Evolutionary conservation across 2,888 invertebrate genomes (phyloP).

Genomic region (Cephonodes hylas): DNA sequence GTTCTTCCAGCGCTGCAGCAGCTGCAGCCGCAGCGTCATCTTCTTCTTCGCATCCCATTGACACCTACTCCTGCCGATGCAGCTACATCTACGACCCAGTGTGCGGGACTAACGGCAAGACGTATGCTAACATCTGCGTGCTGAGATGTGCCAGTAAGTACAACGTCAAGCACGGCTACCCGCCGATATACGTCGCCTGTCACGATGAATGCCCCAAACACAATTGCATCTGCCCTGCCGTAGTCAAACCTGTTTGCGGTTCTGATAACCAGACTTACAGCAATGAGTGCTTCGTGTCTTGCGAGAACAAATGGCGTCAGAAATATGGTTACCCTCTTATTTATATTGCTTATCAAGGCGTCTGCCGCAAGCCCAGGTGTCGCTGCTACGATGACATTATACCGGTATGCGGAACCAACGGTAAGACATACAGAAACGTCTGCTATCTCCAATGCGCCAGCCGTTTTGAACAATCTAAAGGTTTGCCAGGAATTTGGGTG

Average conservation of each 20-base stretch:
- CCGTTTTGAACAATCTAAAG: constrained; percentile 15
- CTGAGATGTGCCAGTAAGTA: constrained; percentile 31
- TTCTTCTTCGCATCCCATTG: neutral
- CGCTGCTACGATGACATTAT: constrained; percentile 23
- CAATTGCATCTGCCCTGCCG: constrained; percentile 25
- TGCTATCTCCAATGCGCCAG: constrained; percentile 41
- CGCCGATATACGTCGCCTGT: neutral
- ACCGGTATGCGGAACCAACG: constrained; percentile 46
- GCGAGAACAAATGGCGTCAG: constrained; percentile 42
- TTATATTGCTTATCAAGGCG: neutral
- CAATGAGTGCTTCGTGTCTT: constrained; percentile 82
- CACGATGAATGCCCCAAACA: neutral
- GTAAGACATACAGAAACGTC: constrained; percentile 41
- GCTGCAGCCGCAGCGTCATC: no score
- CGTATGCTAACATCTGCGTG: constrained; percentile 36
- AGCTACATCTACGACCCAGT: constrained; percentile 25
- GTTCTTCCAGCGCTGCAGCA: no score
- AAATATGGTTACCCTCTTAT: constrained; percentile 14
- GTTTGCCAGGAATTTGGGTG: constrained; percentile 21
- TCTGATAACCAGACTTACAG: constrained; percentile 85
- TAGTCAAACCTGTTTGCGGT: constrained; percentile 81
- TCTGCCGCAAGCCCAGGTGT: constrained; percentile 27
- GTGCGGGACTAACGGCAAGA: constrained; percentile 40
- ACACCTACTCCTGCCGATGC: constrained; percentile 20
- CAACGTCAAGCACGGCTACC: constrained; percentile 9